These are phyloP conservation scores for Pelochelys cantorii DNA, from an alignment of 2,797 vertebrate species.

Conservation along the genomic window DNA sequence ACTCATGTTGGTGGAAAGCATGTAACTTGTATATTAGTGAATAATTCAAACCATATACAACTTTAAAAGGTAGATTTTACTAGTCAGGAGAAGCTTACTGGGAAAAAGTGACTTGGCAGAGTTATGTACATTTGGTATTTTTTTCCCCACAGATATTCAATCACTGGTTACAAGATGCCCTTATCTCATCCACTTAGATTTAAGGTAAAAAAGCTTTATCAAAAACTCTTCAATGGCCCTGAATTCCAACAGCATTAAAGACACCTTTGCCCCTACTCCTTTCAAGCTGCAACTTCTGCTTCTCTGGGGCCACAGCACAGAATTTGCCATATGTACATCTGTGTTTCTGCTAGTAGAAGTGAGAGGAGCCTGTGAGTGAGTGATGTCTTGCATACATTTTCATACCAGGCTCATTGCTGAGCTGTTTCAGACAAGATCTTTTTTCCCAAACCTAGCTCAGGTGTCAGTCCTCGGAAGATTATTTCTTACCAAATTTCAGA, in stretches of 20 bases:
- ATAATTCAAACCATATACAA: neutral
- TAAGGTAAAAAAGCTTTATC: slow-evolving; percentile 86
- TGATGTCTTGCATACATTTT: neutral
- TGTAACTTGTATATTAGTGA: neutral
- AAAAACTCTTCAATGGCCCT: neutral
- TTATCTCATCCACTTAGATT: slow-evolving; percentile 86
- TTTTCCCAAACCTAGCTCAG: neutral
- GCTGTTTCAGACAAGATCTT: neutral
- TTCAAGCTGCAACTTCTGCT: neutral
- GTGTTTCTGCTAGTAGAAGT: neutral
- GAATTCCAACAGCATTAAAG: neutral
- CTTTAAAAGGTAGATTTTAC: fast-evolving
- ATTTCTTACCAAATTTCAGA: neutral
- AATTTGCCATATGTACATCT: neutral
- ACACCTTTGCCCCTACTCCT: neutral
- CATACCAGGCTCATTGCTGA: neutral
- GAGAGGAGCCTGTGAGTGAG: neutral
- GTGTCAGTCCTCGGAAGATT: neutral
- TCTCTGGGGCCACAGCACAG: neutral
- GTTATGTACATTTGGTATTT: slow-evolving; percentile 1
- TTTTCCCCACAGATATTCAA: slow-evolving; percentile 84
- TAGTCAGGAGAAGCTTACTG: neutral
- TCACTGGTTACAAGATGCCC: slow-evolving; percentile 88
- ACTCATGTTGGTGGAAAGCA: neutral
- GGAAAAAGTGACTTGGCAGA: slow-evolving; percentile 1